These are phyloP conservation scores for Pimpla rufipes DNA, from an alignment of 2,888 invertebrate species.

Conservation along the genomic window DNA sequence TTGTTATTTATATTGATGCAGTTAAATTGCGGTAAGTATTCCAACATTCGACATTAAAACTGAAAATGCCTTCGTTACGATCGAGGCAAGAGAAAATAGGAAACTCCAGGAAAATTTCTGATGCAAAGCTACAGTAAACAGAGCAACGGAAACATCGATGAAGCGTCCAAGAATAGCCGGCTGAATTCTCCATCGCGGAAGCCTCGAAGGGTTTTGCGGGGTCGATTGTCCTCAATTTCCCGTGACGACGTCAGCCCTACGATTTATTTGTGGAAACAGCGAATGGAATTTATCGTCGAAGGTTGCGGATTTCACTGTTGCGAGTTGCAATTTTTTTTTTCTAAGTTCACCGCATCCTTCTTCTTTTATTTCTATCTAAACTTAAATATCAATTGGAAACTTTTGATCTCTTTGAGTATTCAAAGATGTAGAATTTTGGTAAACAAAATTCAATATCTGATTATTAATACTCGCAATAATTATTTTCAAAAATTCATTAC, in stretches of 20 bases:
- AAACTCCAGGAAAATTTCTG: neutral
- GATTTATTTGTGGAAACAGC: neutral
- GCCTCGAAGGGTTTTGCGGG: slow-evolving; percentile 5
- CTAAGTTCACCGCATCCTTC: neutral
- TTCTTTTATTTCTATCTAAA: neutral
- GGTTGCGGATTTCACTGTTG: neutral
- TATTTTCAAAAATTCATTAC: no score
- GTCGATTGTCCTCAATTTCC: slow-evolving; percentile 23
- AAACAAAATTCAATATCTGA: no score
- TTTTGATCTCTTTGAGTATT: neutral
- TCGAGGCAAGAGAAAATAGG: neutral
- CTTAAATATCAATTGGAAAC: neutral
- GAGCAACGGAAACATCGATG: slow-evolving; percentile 12
- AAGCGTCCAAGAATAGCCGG: neutral
- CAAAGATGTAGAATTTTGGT: neutral
- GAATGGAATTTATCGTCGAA: neutral
- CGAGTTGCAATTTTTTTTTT: neutral
- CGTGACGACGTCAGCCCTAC: neutral
- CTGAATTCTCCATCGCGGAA: slow-evolving; percentile 11
- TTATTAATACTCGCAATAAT: no score
- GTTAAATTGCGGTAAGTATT: no score
- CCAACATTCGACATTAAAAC: no score
- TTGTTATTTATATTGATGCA: no score
- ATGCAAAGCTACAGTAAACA: neutral
- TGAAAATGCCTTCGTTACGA: no score